Percentiles rank a stretch among this genome's conserved stretches.
These are phyloP conservation scores for Cybosia mesomella DNA, from an alignment of 2,888 invertebrate genomes.

Conservation along the genomic window DNA sequence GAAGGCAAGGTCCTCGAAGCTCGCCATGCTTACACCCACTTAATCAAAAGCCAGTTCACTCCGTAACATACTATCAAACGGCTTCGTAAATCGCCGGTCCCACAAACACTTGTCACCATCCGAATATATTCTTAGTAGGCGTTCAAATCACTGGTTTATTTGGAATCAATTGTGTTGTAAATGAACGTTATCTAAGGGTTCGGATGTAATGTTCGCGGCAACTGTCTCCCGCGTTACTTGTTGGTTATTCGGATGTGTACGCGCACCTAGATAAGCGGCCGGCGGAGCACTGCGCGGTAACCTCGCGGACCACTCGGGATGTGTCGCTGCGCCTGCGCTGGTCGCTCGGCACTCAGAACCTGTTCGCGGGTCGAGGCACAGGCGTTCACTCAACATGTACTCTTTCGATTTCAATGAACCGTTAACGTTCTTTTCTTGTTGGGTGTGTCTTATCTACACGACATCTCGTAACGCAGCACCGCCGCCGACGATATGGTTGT, in stretches of 20 bases:
- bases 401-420: conserved; percentile 86
- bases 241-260: conserved; percentile 62
- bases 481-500: conserved; percentile 44
- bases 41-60: conserved; percentile 63
- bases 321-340: conserved; percentile 59
- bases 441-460: conserved; percentile 73
- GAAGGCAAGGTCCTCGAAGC: conserved; percentile 88
- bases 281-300: conserved; percentile 79
- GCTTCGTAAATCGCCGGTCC: conserved; percentile 50
- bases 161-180: conserved; percentile 48
- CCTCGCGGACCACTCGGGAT: conserved; percentile 74
- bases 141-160: conserved; percentile 35
- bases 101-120: conserved; percentile 74
- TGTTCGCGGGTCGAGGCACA: conserved; percentile 71
- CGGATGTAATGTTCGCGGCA: conserved; percentile 59
- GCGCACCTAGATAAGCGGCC: conserved; percentile 78
- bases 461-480: conserved; percentile 73
- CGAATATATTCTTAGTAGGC: conserved; percentile 45
- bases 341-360: conserved; percentile 68
- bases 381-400: conserved; percentile 71
- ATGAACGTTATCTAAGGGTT: conserved; percentile 55
- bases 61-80: conserved; percentile 64
- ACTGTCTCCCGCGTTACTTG: conserved; percentile 55
- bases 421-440: conserved; percentile 79
- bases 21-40: conserved; percentile 86